Percentiles rank a stretch among this genome's conserved stretches.
Conservation (phyloP, 2,888 invertebrate genomes). For the Coleophora flavipennella region DNA sequence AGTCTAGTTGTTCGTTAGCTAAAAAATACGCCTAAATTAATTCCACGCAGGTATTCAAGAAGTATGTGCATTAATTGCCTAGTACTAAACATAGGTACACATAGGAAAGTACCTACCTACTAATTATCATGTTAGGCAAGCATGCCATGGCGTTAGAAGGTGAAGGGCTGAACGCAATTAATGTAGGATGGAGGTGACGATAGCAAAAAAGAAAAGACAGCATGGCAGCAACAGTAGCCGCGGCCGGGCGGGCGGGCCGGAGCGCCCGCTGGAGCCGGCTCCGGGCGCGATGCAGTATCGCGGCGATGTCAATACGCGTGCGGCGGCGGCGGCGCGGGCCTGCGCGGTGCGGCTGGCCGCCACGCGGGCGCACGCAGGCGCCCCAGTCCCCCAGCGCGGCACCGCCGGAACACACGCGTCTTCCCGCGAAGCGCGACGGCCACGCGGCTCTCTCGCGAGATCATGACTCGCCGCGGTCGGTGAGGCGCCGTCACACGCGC, state of each 20-base stretch:
- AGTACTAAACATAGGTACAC: no score
- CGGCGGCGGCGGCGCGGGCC: slow-evolving; percentile 24
- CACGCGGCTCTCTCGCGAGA: slow-evolving; percentile 49
- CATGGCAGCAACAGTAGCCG: slow-evolving; percentile 9
- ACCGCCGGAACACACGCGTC: slow-evolving; percentile 45
- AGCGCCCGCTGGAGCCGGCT: slow-evolving; percentile 28
- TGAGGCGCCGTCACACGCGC: slow-evolving; percentile 52
- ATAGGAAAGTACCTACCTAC: no score
- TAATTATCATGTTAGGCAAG: no score
- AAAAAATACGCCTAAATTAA: no score
- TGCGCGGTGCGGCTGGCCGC: slow-evolving; percentile 20
- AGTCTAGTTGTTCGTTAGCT: no score
- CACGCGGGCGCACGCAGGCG: slow-evolving; percentile 41
- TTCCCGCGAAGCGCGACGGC: slow-evolving; percentile 33
- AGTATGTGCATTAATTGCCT: no score
- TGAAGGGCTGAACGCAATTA: no score
- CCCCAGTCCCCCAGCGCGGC: slow-evolving; percentile 52
- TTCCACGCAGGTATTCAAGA: no score
- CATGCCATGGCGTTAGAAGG: no score
- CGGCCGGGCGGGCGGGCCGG: slow-evolving; percentile 20
- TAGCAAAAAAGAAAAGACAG: slow-evolving; percentile 14
- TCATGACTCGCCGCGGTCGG: slow-evolving; percentile 56
- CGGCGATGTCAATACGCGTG: slow-evolving; percentile 61
- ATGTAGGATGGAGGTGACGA: no score
- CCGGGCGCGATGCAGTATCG: slow-evolving; percentile 52